Evolutionary conservation across 2,797 vertebrate species (phyloP).

Genomic region (Gorsachius magnificus): DNA sequence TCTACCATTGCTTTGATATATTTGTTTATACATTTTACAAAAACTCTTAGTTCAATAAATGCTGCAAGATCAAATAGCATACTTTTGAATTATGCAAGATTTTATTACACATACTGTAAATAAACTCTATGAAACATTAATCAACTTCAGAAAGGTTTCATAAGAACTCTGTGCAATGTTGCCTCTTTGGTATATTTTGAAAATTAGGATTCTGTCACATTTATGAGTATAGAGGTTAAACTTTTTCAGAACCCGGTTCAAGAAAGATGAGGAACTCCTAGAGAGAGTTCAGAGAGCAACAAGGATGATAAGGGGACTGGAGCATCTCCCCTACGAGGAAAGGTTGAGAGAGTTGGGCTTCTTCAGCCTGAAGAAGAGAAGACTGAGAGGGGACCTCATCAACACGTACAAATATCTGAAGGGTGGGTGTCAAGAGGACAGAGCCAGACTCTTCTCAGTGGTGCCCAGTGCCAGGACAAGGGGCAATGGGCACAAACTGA

Average conservation of each 20-base stretch:
- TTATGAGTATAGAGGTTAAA: background rate
- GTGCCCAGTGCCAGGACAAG: no score
- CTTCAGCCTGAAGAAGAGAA: no score
- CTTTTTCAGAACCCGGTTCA: background rate
- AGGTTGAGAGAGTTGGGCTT: no score
- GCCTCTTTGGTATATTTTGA: background rate
- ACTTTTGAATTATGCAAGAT: constrained; percentile 69
- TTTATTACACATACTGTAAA: constrained; percentile 66
- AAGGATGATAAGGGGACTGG: no score
- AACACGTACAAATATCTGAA: no score
- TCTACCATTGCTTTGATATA: background rate
- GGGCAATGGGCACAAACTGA: no score
- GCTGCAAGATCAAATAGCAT: constrained; percentile 52
- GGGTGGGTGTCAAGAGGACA: no score
- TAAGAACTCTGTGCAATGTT: background rate
- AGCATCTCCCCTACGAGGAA: no score
- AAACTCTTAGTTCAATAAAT: constrained; percentile 39
- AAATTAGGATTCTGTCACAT: background rate
- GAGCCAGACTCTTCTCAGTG: no score
- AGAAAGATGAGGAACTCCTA: no score
- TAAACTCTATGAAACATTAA: constrained; percentile 68
- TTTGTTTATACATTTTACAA: constrained; percentile 32
- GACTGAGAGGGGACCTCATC: no score
- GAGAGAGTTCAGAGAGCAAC: no score
- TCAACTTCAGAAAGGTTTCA: background rate